Base-by-base conservation (phyloP, 2,797 vertebrate genomes). In the Rhodeus uyekii region DNA sequence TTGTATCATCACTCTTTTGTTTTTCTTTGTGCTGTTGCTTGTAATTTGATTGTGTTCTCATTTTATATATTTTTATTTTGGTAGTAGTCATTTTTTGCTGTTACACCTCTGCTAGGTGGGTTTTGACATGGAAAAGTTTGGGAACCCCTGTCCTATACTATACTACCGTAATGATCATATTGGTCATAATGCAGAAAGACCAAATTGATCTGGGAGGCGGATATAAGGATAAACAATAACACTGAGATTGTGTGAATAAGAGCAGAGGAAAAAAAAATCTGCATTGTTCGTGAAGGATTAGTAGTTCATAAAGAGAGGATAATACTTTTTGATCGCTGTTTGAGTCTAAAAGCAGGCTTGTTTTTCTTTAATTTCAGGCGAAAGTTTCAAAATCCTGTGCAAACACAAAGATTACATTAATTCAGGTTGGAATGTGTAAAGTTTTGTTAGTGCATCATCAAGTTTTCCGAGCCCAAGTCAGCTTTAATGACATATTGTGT, bases 301-400 rank as follows among this genome's bases (percentile, higher is more conserved):
- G 24, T 29, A 81, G 34, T 86, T 86, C 38, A 84, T 86, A 71
- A 84, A 79, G 68, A 69, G 65, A 58, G 63, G 36, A 81, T 73
- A 55, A 64, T 60, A 46, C 76, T 73, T 22, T 58, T n/a, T 81
- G 22, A 60, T n/a, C 19, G 48, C 36, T 58, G 42, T 82, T 75
- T 46, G 61, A 72, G 19, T 78, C 39, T 53, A 32, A 78, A 78
- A 46, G 27, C 68, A 39, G 24, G 77, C 77, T 22, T 83, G 76
- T 84, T 84, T 86, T 76, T 50, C 69, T 85, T 87, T 87, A 74
- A 84, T 87, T 87, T 87, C 29, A 65, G 38, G 39, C 6, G 12
- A 38, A 79, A 81, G 76, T 78, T 82, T 58, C 32, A 5, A 87
- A 83, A 82, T 74, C 78, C 78, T 55, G 32, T 73, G 14, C 32